Evolutionary conservation across 2,797 vertebrate genomes (phyloP).

Genomic region (Naso thynnoides): DNA sequence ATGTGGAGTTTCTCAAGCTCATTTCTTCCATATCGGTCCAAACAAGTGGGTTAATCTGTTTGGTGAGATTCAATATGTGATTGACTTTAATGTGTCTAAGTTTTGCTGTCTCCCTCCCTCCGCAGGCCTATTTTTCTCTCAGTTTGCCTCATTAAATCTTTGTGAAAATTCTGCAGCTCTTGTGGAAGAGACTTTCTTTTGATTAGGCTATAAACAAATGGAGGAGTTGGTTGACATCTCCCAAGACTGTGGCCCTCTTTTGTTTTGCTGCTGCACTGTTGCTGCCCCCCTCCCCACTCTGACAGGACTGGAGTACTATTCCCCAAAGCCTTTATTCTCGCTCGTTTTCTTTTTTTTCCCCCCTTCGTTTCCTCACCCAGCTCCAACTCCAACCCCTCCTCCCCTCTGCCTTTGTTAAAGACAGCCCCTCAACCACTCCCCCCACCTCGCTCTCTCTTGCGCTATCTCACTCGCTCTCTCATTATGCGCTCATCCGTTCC

Average conservation of each 20-base stretch:
- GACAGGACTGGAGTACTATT: constrained; percentile 80
- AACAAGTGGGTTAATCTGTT: constrained; percentile 48
- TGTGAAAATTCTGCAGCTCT: constrained; percentile 64
- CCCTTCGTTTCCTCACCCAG: constrained; percentile 57
- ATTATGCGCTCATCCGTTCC: constrained; percentile 78
- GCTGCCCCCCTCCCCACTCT: constrained; percentile 56
- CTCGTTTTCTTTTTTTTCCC: constrained; percentile 59
- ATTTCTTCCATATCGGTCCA: constrained; percentile 33
- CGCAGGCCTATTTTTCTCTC: constrained; percentile 52
- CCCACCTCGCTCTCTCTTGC: constrained; percentile 61
- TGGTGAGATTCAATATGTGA: constrained; percentile 52
- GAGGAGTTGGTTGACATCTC: constrained; percentile 80
- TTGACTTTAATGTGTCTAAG: constrained; percentile 73
- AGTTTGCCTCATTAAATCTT: constrained; percentile 76
- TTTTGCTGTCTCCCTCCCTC: constrained; percentile 31
- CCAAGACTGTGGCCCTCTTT: constrained; percentile 77
- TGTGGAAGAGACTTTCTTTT: constrained; percentile 70
- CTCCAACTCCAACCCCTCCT: constrained; percentile 69
- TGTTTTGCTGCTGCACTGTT: constrained; percentile 78
- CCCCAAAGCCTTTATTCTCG: constrained; percentile 82
- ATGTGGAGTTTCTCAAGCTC: constrained; percentile 39
- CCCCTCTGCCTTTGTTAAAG: constrained; percentile 84
- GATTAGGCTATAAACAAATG: constrained; percentile 75
- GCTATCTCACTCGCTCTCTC: constrained; percentile 65
- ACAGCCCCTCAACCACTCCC: constrained; percentile 77